phyloP scores from a whole-genome alignment of 2,888 invertebrate genomes.

The Tachina fera region DNA sequence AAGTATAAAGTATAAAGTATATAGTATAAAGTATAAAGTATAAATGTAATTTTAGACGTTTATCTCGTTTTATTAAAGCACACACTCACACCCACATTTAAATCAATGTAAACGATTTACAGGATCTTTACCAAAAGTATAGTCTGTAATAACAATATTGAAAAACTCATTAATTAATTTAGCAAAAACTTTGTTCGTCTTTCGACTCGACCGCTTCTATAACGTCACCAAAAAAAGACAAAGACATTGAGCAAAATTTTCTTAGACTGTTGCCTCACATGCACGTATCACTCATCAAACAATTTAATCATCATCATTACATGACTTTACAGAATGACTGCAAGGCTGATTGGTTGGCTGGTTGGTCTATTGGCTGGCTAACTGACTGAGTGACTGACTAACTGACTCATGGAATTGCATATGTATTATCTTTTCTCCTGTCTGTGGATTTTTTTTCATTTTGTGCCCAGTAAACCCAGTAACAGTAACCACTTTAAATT shows the following conservation, averaged over 20 bases:
- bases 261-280: not conserved
- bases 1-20: no score
- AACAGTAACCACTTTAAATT: conserved; percentile 67
- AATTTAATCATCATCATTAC: conserved; percentile 61
- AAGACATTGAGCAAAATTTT: not conserved
- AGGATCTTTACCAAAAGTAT: no score
- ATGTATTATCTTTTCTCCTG: conserved; percentile 17
- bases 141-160: no score
- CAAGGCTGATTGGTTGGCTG: conserved; percentile 24
- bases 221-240: not conserved
- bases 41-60: no score
- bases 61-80: no score
- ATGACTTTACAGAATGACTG: conserved; percentile 51
- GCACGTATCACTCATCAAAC: conserved; percentile 55
- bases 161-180: no score
- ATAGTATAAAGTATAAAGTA: no score
- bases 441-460: not conserved
- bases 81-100: no score
- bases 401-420: conserved; percentile 24
- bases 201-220: no score
- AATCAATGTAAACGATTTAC: no score
- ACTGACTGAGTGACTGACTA: conserved; percentile 24
- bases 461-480: conserved; percentile 56
- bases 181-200: no score
- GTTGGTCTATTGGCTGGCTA: conserved; percentile 26